Conservation (phyloP, 2,113 vertebrate species). For the Octodon degus region DNA sequence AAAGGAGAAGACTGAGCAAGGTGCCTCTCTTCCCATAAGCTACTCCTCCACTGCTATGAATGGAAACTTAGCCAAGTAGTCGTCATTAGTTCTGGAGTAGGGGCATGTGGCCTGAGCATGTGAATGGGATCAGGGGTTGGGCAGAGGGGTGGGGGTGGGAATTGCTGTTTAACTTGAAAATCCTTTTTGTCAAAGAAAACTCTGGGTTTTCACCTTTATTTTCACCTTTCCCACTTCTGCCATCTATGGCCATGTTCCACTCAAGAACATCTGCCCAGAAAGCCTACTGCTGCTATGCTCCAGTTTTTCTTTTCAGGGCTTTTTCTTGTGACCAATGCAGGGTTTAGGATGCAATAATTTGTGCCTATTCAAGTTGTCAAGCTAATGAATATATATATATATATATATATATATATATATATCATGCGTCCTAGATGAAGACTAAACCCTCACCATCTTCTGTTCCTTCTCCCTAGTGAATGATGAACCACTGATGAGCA, state of each 20-base stretch:
- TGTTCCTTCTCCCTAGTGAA: background rate
- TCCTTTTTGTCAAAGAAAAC: conserved; percentile 67
- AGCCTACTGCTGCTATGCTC: conserved; percentile 63
- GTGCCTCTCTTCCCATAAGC: conserved; percentile 59
- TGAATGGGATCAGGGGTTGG: conserved; percentile 45
- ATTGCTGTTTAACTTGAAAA: conserved; percentile 56
- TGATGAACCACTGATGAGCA: conserved; percentile 62
- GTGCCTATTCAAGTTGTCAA: conserved; percentile 65
- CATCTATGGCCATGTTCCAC: background rate
- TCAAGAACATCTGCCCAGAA: conserved; percentile 60
- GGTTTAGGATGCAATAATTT: conserved; percentile 67
- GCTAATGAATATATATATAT: conserved; percentile 24
- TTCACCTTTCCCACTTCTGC: conserved; percentile 59
- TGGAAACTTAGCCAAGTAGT: conserved; percentile 78
- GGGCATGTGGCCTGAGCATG: conserved; percentile 28
- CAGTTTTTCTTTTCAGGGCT: conserved; percentile 64
- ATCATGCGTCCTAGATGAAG: conserved; percentile 58
- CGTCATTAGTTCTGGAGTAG: background rate
- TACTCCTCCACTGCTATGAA: conserved; percentile 72
- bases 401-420: background rate
- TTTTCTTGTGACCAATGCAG: conserved; percentile 53
- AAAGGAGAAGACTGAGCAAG: conserved; percentile 80
- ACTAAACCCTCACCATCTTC: background rate
- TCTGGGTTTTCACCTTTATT: conserved; percentile 70
- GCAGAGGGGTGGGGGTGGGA: background rate